Evolutionary conservation across 2,888 invertebrate species (phyloP).

Genomic region (Caenorhabditis panamensis): DNA sequence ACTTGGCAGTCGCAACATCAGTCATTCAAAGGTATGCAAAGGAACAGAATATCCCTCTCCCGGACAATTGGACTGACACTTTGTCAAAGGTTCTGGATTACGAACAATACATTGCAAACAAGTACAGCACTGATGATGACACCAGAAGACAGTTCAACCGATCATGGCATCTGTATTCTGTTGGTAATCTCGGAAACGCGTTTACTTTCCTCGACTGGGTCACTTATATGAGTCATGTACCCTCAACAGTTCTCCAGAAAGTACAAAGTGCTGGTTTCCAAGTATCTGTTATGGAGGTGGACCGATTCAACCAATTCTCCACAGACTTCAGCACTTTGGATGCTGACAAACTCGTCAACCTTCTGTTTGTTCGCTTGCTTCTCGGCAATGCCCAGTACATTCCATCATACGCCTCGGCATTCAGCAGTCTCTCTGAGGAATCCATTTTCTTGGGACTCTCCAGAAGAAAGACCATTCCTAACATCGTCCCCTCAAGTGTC

Average conservation of each 20-base stretch:
- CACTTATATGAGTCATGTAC: constrained; percentile 43
- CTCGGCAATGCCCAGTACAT: constrained; percentile 66
- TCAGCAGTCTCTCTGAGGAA: constrained; percentile 46
- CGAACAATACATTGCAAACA: constrained; percentile 59
- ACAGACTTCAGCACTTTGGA: constrained; percentile 29
- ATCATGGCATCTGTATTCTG: constrained; percentile 52
- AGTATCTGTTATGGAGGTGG: constrained; percentile 55
- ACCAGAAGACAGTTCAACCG: constrained; percentile 54
- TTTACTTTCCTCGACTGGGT: constrained; percentile 65
- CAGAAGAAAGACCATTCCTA: constrained; percentile 53
- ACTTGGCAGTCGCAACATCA: constrained; percentile 30
- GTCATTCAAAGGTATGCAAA: constrained; percentile 45
- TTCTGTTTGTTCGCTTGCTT: constrained; percentile 67
- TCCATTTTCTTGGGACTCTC: constrained; percentile 47
- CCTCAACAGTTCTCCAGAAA: constrained; percentile 23
- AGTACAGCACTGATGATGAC: constrained; percentile 64
- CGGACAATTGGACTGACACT: constrained; percentile 22
- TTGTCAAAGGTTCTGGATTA: constrained; percentile 53
- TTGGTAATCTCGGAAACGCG: constrained; percentile 22
- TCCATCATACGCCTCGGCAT: constrained; percentile 52
- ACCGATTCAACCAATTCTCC: constrained; percentile 27
- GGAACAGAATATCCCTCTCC: constrained; percentile 30
- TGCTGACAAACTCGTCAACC: constrained; percentile 60
- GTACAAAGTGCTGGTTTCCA: constrained; percentile 30
- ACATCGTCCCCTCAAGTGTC: constrained; percentile 22